phyloP scores from a whole-genome alignment of 2,113 vertebrate genomes.

The Clinocottus analis region DNA sequence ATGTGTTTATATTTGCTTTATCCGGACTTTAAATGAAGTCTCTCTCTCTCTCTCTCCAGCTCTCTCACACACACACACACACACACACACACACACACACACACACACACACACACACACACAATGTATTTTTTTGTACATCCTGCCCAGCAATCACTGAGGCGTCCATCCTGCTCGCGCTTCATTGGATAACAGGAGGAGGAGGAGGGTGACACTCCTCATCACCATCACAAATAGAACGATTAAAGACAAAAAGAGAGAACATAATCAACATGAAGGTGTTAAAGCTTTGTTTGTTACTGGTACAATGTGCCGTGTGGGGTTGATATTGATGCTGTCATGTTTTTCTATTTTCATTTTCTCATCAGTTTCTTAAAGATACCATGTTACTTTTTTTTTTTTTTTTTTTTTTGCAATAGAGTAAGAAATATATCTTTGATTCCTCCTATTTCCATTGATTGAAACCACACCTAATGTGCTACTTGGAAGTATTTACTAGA shows the following conservation, averaged over 20 bases:
- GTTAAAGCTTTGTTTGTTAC: neutral
- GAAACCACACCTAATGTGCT: neutral
- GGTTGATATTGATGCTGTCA: neutral
- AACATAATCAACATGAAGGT: neutral
- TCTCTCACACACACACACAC: neutral
- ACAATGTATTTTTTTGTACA: neutral
- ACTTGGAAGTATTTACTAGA: no score
- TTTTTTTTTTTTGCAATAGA: neutral
- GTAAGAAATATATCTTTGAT: neutral
- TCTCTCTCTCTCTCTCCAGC: no score
- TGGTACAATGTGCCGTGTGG: neutral
- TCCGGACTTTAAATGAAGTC: no score
- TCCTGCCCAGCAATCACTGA: slow-evolving; percentile 31
- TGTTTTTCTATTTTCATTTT: neutral
- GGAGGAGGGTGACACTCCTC: slow-evolving; percentile 7
- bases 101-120: slow-evolving; percentile 12
- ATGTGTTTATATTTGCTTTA: neutral
- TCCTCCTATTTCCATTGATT: neutral
- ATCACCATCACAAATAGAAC: slow-evolving; percentile 7
- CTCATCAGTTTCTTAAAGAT: neutral
- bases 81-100: neutral
- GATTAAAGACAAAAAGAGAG: neutral
- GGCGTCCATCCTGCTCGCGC: slow-evolving; percentile 11
- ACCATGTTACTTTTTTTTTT: neutral
- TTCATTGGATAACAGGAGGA: slow-evolving; percentile 9